Evolutionary conservation across 2,888 invertebrate genomes (phyloP).

Genomic region (Heliconius hortense): DNA sequence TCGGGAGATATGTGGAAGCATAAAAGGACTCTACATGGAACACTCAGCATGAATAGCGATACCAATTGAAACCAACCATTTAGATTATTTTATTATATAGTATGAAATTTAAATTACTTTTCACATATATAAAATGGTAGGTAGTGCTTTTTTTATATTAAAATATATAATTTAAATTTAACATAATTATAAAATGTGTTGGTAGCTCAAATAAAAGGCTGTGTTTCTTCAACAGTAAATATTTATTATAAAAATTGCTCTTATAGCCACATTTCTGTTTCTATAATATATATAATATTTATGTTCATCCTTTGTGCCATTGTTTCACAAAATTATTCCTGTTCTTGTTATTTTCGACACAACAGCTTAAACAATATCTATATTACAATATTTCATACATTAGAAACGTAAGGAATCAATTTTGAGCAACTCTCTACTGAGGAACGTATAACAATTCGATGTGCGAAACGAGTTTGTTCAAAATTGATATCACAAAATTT

Average conservation of each 20-base stretch:
- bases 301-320: conserved; percentile 82
- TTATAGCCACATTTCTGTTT: conserved; percentile 82
- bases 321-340: conserved; percentile 82
- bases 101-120: neutral
- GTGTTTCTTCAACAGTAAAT: conserved; percentile 79
- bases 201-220: conserved; percentile 62
- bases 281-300: conserved; percentile 82
- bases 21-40: conserved; percentile 72
- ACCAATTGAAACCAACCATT: conserved; percentile 4
- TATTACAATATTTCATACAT: conserved; percentile 79
- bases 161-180: neutral
- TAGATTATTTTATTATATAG: conserved; percentile 13
- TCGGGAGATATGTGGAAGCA: conserved; percentile 80
- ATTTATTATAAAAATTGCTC: conserved; percentile 83
- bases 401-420: conserved; percentile 70
- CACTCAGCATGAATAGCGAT: conserved; percentile 48
- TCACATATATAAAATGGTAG: neutral
- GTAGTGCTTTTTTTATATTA: neutral
- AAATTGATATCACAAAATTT: conserved; percentile 66
- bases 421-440: conserved; percentile 69
- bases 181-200: neutral
- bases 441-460: conserved; percentile 80
- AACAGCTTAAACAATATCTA: conserved; percentile 81
- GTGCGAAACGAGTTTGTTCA: conserved; percentile 68
- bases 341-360: conserved; percentile 81